Evolutionary conservation across 2,113 vertebrate species (phyloP).

Genomic region (Sphyrna mokarran): DNA sequence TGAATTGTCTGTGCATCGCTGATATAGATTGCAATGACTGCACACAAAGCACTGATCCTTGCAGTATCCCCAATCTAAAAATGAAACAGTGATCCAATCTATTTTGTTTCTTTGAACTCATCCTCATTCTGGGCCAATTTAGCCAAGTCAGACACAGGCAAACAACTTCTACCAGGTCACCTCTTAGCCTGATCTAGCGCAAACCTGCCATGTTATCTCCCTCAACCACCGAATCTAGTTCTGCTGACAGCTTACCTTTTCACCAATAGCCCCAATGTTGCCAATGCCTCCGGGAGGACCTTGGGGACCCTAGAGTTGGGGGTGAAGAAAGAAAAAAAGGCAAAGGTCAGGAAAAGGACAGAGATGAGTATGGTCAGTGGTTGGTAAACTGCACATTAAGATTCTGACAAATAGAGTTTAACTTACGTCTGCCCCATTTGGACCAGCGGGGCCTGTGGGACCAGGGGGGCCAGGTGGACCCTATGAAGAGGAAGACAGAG

Average conservation of each 20-base stretch:
- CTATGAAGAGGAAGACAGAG: slow-evolving; percentile 48
- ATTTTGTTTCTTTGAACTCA: too few species aligned
- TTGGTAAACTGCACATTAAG: background rate
- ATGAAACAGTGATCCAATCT: too few species aligned
- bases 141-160: background rate
- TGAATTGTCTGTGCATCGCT: too few species aligned
- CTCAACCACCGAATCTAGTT: too few species aligned
- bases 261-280: slow-evolving; percentile 87
- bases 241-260: slow-evolving; percentile 66
- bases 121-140: background rate
- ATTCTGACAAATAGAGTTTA: background rate
- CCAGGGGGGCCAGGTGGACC: slow-evolving; percentile 95
- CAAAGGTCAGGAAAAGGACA: background rate
- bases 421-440: slow-evolving; percentile 77
- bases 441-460: slow-evolving; percentile 85
- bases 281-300: slow-evolving; percentile 85
- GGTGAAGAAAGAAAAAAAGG: background rate
- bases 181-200: background rate
- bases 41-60: too few species aligned
- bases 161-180: background rate
- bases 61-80: too few species aligned
- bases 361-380: background rate
- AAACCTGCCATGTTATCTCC: background rate
- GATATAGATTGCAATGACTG: too few species aligned
- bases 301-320: slow-evolving; percentile 60